Evolutionary conservation across 2,888 invertebrate genomes (phyloP).

Genomic region (Nycteola revayana): DNA sequence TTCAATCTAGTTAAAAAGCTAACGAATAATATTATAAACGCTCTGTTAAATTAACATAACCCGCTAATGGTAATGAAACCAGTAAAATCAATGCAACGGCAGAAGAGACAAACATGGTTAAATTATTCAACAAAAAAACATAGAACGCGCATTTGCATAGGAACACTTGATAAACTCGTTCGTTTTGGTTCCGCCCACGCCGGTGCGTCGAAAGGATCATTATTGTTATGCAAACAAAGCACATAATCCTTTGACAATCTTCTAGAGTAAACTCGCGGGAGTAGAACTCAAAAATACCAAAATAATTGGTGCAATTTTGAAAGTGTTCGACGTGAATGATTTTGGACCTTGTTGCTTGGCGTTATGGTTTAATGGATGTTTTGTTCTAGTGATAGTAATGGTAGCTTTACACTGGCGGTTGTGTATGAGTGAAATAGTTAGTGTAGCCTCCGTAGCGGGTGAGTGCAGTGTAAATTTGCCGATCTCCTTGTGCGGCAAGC

Average conservation of each 20-base stretch:
- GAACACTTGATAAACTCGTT: slow-evolving; percentile 59
- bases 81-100: slow-evolving; percentile 24
- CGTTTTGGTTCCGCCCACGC: slow-evolving; percentile 48
- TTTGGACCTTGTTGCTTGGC: slow-evolving; percentile 23
- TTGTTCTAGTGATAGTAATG: slow-evolving; percentile 15
- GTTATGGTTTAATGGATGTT: slow-evolving; percentile 20
- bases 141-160: slow-evolving; percentile 55
- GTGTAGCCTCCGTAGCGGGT: slow-evolving; percentile 52
- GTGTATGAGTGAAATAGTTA: slow-evolving; percentile 67
- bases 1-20: no score
- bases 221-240: slow-evolving; percentile 50
- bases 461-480: slow-evolving; percentile 78
- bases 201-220: slow-evolving; percentile 32
- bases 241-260: slow-evolving; percentile 54
- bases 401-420: slow-evolving; percentile 28
- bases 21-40: no score
- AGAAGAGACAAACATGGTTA: slow-evolving; percentile 38
- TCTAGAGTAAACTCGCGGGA: slow-evolving; percentile 44
- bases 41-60: slow-evolving; percentile 1
- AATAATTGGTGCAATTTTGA: slow-evolving; percentile 21
- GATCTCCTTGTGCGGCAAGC: slow-evolving; percentile 64
- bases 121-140: slow-evolving; percentile 42
- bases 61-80: slow-evolving; percentile 12
- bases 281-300: slow-evolving; percentile 48
- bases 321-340: slow-evolving; percentile 3